A percentile compares a stretch with the other conserved stretches of the same genome.
These are phyloP conservation scores for Ctenodactylus gundi DNA, from an alignment of 2,113 vertebrate species.

Conservation along the genomic window DNA sequence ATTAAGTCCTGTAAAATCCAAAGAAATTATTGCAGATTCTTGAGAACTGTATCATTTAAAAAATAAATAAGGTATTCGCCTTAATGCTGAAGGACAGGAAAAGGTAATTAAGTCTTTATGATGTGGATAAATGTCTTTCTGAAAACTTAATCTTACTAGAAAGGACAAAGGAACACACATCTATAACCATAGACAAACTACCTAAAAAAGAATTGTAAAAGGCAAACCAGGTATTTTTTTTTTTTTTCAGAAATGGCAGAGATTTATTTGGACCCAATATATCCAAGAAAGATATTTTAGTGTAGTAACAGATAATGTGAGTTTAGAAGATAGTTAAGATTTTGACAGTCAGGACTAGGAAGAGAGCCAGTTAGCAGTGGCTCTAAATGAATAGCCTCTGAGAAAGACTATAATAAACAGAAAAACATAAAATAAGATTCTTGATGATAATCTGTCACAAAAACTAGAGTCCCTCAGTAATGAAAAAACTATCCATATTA, in stretches of 20 bases:
- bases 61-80: background rate
- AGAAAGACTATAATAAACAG: slow-evolving; percentile 9
- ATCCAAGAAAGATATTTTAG: slow-evolving; percentile 8
- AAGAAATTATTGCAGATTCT: slow-evolving; percentile 23
- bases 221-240: too few species aligned
- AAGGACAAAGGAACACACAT: background rate
- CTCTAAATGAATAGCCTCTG: background rate
- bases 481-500: background rate
- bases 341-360: background rate
- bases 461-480: background rate
- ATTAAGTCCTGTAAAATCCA: background rate
- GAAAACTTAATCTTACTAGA: background rate
- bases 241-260: background rate
- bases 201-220: too few species aligned
- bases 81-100: background rate
- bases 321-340: background rate
- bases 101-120: slow-evolving; percentile 34
- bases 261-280: background rate
- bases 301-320: background rate
- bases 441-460: background rate
- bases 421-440: slow-evolving; percentile 16
- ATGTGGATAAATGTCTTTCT: background rate
- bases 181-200: background rate
- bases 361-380: background rate
- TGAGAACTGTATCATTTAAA: slow-evolving; percentile 18